A percentile compares a stretch with the other conserved stretches of the same genome.
phyloP scores from a whole-genome alignment of 2,888 invertebrate genomes.

The Dryadula phaetusa region DNA sequence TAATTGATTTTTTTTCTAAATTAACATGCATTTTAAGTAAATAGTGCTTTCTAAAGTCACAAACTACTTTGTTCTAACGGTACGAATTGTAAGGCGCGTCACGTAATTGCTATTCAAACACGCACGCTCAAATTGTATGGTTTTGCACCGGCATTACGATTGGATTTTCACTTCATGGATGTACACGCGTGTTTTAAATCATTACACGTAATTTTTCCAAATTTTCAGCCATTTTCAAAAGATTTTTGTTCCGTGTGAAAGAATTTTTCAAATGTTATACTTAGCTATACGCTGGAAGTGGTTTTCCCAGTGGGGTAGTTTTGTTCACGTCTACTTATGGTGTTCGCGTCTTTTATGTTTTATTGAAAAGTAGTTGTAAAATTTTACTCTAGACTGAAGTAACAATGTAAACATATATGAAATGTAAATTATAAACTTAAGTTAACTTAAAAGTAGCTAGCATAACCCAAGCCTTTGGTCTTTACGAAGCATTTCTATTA shows the following conservation, averaged over 20 bases:
- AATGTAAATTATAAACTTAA: background rate
- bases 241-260: background rate
- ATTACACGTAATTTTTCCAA: slow-evolving; percentile 29
- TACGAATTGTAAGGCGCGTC: slow-evolving; percentile 39
- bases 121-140: slow-evolving; percentile 45
- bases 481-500: background rate
- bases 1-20: background rate
- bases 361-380: background rate
- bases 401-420: background rate
- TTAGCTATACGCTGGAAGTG: background rate
- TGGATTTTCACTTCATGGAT: slow-evolving; percentile 40
- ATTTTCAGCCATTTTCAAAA: slow-evolving; percentile 19
- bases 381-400: background rate
- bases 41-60: slow-evolving; percentile 20
- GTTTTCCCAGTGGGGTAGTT: background rate
- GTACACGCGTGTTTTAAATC: slow-evolving; percentile 36
- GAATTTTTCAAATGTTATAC: background rate
- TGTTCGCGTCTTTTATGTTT: background rate
- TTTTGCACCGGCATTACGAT: slow-evolving; percentile 47
- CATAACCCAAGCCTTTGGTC: too few relatives aligned
- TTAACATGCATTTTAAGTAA: background rate
- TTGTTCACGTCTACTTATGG: background rate
- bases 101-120: slow-evolving; percentile 47
- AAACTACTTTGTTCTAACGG: slow-evolving; percentile 23
- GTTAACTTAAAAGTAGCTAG: background rate